Evolutionary conservation across 1,140 invertebrate species (phyloP), one percentile per base, ranked within the genome.

Genomic region (Drosophila lacertosa): DNA sequence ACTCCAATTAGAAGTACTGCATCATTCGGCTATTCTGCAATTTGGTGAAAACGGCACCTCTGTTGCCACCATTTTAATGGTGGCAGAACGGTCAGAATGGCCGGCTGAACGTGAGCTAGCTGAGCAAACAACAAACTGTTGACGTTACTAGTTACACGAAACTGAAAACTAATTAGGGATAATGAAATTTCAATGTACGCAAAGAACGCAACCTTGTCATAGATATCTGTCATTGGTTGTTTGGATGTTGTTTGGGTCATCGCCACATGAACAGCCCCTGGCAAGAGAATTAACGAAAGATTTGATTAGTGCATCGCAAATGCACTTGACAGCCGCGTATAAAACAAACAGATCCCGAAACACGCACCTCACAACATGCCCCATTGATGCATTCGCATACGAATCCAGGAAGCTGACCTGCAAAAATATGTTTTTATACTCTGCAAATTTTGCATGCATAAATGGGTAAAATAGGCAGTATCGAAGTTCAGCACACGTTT

Each of bases 1-100:
- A 58, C 40, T 45, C 29, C 40, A 58, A 58, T 58, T 58, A 58
- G 40, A 33, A 22, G 42, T 29, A 58, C 40, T 58, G 55, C 40
- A 45, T 58, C 40, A 45, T 58, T 58, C 22, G 7, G 53, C 15
- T 29, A 22, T 11, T 32, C n/a, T n/a, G n/a, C 29, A 1, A 5
- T 11, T 35, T 7, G 15, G 16, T 11, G 5, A 18, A 16, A 33
- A 22, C 7, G 37, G 33, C 35, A 39, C 35, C 51, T 39, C 22
- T 42, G 15, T 11, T 18, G 1, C 10, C 37, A 29, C 37, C 7
- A 40, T 29, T 55, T 55, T 4, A 40, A 29, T 40, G 35, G n/a
- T 22, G 18, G 22, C 7, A 22, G 42, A n/a, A n/a, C n/a, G n/a
- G n/a, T n/a, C n/a, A n/a, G n/a, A n/a, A n/a, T n/a, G n/a, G 22